Evolutionary conservation across 2,888 invertebrate species (phyloP), one percentile per base, ranked within the genome.

Genomic region (Pseudococcus viburni): DNA sequence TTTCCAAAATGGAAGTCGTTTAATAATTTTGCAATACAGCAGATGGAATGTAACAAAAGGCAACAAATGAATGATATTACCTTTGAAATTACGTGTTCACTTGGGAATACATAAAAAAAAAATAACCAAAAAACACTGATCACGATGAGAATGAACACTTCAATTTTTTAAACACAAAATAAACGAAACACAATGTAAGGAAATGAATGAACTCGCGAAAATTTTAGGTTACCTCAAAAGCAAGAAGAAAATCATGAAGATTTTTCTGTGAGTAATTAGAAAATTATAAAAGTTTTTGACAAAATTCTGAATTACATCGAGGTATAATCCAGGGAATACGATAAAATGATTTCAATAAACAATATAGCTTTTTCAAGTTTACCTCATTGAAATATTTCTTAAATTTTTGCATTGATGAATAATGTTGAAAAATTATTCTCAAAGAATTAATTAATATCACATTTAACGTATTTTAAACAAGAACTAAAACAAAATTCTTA

Each of bases 351-450:
- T 33, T 33, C 7, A 33, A 33, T 17, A 33, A 8, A 15, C 17
- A 11, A 33, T 15, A 73, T 3, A 73, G 26, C 6, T 68, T 68
- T 8, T 19, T 26, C 11, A 26, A 68, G 26, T 26, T 68, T 83
- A 83, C 80, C 46, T 83, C 80, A 46, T 83, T 83, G 19, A 83
- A 42, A 46, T 46, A 83, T 19, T 22, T 83, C 19, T n/a, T 83
- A 64, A 51, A 89, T 48, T 12, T 89, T 64, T 22, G 83, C 80
- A 86, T 22, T n/a, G 86, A 87, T 87, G 73, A 22, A n/a, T n/a
- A 64, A 22, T 22, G 11, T 64, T 22, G 22, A 64, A 9, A 9
- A 22, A 19, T 64, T 0, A 22, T 22, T 64, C 22, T 22, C 19
- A 22, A 1, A 64, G 22, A 59, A 59, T 59, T 59, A n/a, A 42